A percentile compares a stretch with the other conserved stretches of the same genome.
These are phyloP conservation scores for Coregonus suidteri DNA, from an alignment of 2,797 vertebrate genomes.

Conservation along the genomic window DNA sequence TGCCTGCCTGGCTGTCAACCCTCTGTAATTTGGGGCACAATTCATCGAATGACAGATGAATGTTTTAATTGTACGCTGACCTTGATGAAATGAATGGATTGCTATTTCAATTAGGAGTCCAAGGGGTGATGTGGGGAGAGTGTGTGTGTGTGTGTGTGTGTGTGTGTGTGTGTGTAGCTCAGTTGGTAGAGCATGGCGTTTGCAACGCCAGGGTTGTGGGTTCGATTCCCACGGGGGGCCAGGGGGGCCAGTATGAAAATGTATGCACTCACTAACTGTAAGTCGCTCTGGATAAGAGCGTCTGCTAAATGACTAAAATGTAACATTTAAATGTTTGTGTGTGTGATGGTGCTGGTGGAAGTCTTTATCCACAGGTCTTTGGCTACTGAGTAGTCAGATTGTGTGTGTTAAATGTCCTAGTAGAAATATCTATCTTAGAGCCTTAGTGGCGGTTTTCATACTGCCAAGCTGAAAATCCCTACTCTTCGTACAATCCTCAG, in stretches of 20 bases:
- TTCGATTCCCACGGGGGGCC: too few relatives aligned
- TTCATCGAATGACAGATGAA: constrained; percentile 61
- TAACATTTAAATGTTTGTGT: constrained; percentile 3
- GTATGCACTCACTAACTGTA: too few relatives aligned
- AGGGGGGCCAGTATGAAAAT: too few relatives aligned
- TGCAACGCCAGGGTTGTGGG: too few relatives aligned
- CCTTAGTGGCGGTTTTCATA: neutral
- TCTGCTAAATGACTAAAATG: too few relatives aligned
- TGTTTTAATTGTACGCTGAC: constrained; percentile 73
- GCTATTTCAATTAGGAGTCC: constrained; percentile 70
- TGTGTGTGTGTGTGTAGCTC: constrained; percentile 21
- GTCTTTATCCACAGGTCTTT: constrained; percentile 61
- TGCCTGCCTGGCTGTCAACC: neutral
- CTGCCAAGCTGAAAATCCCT: constrained; percentile 28
- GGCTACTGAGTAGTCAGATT: constrained; percentile 39
- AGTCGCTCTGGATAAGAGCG: too few relatives aligned
- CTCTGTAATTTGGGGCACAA: constrained; percentile 36
- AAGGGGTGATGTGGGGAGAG: constrained; percentile 57
- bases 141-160: constrained; percentile 50
- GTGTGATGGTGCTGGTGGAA: constrained; percentile 52
- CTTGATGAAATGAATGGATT: constrained; percentile 67
- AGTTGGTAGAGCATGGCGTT: too few relatives aligned
- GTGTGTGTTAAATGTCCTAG: constrained; percentile 31
- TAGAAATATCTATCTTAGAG: neutral
- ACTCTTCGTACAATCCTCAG: constrained; percentile 44